Conservation (phyloP, 2,888 invertebrate genomes). For the Xanthorhoe designata region DNA sequence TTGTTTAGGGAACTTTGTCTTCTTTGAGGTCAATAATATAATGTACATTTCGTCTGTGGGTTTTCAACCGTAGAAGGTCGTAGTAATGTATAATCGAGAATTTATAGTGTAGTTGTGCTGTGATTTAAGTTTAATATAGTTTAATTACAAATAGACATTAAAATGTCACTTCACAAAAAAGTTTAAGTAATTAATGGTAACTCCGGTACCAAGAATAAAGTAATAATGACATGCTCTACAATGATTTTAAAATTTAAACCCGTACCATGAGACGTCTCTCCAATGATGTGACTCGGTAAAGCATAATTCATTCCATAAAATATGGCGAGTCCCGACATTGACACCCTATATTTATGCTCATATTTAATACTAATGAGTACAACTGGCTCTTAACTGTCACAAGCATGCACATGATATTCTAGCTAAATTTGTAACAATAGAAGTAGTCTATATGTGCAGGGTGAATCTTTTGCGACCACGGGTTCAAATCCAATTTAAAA, state of each 20-base stretch:
- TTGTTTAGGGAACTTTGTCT: neutral
- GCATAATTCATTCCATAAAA: constrained; percentile 15
- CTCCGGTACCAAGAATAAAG: no score
- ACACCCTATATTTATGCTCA: constrained; percentile 32
- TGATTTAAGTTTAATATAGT: no score
- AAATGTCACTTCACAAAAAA: no score
- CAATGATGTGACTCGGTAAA: no score
- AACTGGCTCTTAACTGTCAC: constrained; percentile 25
- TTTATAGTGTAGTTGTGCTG: no score
- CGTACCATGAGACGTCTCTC: no score
- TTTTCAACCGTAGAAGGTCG: no score
- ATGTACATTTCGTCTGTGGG: neutral
- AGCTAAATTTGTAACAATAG: constrained; percentile 21
- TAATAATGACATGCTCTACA: no score
- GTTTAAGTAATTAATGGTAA: no score
- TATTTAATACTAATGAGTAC: constrained; percentile 27
- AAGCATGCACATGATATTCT: constrained; percentile 29
- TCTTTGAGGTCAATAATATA: neutral
- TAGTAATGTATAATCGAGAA: no score
- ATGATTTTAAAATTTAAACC: no score
- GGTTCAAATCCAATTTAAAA: neutral
- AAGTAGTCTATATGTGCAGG: neutral
- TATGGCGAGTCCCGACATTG: constrained; percentile 28
- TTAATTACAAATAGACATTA: no score
- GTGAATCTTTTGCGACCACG: neutral